Base-by-base conservation (phyloP, 2,888 invertebrate genomes). In the Andrena trimmerana region DNA sequence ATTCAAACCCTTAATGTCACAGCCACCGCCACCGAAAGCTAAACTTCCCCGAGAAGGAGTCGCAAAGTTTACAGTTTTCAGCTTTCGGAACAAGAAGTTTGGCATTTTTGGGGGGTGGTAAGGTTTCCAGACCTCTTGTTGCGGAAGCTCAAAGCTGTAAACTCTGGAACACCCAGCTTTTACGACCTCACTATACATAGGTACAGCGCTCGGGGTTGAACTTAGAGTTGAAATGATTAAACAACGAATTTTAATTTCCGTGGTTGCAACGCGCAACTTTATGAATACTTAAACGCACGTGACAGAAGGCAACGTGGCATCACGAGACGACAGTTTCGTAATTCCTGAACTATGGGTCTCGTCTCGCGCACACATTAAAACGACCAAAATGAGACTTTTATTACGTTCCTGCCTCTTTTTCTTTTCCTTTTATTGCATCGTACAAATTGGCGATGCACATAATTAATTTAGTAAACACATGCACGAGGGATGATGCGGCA, bases 401-500 rank as follows among this genome's bases (percentile, higher is more conserved):
- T 60, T 20, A 7, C 3, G 6, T 1, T 13, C 16, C 42, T 16
- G 13, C 13, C 4, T 42, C 13, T 42, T 16, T 42, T 42, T 16
- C 13, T 42, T 42, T 42, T 42, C 20, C 20, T 8, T 8, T 2
- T 20, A 20, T 33, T 57, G 63, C 20, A 42, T 48, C 52, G 29
- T 13, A 31, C 24, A 31, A 76, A 29, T 66, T 66, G 50, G 4
- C 16, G 36, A 33, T 42, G 13, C 7, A 7, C 16, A 10, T 33
- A 27, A 65, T 20, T 20, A 20, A 20, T 20, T 20, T 77, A 54
- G 20, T 36, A 48, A 50, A n/a, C 24, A 13, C 33, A 2, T 69
- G 48, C 50, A 52, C 20, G 20, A 52, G 20, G 31, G 20, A 66
- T 66, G 54, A 50, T 31, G 16, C 33, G 62, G 71, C 24, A 50